Conservation (phyloP, 2,113 vertebrate species). For the Petroica traversi region DNA sequence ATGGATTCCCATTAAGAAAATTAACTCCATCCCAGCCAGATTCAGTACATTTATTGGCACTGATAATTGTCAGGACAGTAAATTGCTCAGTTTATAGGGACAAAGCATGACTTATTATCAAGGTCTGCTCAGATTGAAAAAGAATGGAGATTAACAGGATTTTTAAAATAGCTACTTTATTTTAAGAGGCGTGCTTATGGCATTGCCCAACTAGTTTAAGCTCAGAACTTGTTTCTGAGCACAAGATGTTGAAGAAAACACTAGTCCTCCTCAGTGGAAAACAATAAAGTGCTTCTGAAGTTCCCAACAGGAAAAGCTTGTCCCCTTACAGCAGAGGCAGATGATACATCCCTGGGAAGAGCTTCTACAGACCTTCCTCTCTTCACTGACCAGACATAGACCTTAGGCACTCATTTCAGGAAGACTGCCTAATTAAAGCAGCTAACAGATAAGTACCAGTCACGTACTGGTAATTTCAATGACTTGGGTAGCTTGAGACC, state of each 20-base stretch:
- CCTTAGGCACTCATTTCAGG: not conserved
- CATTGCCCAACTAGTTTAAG: not conserved
- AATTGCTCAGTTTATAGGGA: not conserved
- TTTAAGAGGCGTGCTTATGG: not conserved
- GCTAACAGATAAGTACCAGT: not conserved
- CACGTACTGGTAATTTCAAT: not conserved
- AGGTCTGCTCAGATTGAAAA: not conserved
- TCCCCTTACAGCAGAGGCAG: not conserved
- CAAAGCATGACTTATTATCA: not conserved
- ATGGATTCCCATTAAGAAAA: not conserved
- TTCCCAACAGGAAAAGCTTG: not conserved
- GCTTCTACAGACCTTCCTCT: not conserved
- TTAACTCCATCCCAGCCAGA: not conserved
- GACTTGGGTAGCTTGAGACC: not conserved
- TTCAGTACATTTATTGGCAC: not conserved
- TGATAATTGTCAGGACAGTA: not conserved
- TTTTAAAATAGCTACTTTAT: not conserved
- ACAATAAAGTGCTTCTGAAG: not conserved
- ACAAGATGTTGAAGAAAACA: not conserved
- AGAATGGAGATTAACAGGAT: not conserved
- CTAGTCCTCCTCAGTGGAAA: not conserved
- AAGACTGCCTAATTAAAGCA: not conserved
- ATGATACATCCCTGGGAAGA: not conserved
- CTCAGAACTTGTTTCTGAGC: not conserved
- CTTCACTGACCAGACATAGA: not conserved